Conservation (phyloP, 2,888 invertebrate genomes). For the Isotomurus palustris region DNA sequence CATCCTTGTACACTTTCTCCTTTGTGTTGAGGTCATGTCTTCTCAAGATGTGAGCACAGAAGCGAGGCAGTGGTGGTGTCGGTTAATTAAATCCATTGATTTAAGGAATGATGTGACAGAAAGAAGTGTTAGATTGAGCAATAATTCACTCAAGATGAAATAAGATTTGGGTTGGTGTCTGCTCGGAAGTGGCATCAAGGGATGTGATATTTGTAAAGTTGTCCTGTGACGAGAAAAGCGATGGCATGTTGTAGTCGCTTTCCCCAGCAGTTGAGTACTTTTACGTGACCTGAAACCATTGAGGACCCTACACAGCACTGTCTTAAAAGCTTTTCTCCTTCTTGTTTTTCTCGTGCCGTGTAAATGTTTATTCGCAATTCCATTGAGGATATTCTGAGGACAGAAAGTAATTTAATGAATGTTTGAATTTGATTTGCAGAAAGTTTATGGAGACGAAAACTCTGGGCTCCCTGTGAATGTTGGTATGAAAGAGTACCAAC, state of each 20-base stretch:
- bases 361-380: no score
- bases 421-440: no score
- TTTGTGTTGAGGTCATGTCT: no score
- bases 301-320: no score
- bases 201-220: no score
- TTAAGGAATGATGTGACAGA: constrained; percentile 1
- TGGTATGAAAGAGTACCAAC: constrained; percentile 22
- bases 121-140: neutral
- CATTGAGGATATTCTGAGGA: no score
- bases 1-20: no score
- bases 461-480: constrained; percentile 11
- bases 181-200: neutral
- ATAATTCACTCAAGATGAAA: constrained; percentile 5
- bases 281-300: constrained; percentile 3
- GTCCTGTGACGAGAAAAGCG: no score
- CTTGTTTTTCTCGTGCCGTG: no score
- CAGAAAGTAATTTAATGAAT: neutral
- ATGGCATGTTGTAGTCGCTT: no score
- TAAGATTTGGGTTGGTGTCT: constrained; percentile 6
- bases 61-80: neutral
- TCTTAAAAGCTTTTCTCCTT: neutral
- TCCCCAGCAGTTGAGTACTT: no score
- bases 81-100: constrained; percentile 6
- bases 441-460: constrained; percentile 43
- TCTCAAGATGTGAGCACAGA: no score